A percentile compares a stretch with the other conserved stretches of the same genome.
Conservation (phyloP, 2,888 invertebrate species). For the Drosophila anomalata region DNA sequence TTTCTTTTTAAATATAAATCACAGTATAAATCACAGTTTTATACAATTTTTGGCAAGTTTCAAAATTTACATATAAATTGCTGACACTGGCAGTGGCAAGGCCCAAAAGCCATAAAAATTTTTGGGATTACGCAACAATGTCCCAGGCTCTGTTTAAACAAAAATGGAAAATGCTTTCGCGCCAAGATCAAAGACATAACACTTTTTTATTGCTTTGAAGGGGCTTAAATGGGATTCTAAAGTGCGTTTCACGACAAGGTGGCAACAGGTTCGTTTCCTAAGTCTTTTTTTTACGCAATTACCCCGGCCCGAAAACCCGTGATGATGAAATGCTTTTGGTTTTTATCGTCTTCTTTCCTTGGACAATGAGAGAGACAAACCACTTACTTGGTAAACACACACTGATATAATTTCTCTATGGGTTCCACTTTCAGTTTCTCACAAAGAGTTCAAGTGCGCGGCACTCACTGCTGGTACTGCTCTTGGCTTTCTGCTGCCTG, state of each 20-base stretch:
- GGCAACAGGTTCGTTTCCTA: constrained; percentile 63
- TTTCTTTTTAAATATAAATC: constrained; percentile 11
- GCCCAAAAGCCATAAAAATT: not conserved
- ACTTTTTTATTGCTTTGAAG: constrained; percentile 28
- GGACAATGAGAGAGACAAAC: constrained; percentile 35
- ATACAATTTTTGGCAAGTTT: constrained; percentile 39
- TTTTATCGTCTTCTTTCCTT: constrained; percentile 44
- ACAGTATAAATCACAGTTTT: constrained; percentile 18
- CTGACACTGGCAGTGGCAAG: constrained; percentile 7
- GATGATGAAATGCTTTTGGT: constrained; percentile 60
- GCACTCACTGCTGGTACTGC: constrained; percentile 60
- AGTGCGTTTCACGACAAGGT: constrained; percentile 40
- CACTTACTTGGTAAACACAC: constrained; percentile 19
- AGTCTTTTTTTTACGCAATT: constrained; percentile 76
- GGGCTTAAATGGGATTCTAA: constrained; percentile 54
- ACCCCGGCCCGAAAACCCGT: constrained; percentile 37
- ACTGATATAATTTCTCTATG: constrained; percentile 55
- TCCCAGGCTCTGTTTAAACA: not conserved
- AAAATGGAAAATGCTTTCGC: constrained; percentile 46
- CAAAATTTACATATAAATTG: constrained; percentile 45
- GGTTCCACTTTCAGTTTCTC: constrained; percentile 71
- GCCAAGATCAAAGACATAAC: constrained; percentile 53
- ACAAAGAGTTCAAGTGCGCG: constrained; percentile 66
- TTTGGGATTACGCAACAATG: constrained; percentile 17
- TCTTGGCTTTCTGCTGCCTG: constrained; percentile 64